These are phyloP conservation scores for Andrena chrysosceles DNA, from an alignment of 2,888 invertebrate genomes.

Conservation along the genomic window DNA sequence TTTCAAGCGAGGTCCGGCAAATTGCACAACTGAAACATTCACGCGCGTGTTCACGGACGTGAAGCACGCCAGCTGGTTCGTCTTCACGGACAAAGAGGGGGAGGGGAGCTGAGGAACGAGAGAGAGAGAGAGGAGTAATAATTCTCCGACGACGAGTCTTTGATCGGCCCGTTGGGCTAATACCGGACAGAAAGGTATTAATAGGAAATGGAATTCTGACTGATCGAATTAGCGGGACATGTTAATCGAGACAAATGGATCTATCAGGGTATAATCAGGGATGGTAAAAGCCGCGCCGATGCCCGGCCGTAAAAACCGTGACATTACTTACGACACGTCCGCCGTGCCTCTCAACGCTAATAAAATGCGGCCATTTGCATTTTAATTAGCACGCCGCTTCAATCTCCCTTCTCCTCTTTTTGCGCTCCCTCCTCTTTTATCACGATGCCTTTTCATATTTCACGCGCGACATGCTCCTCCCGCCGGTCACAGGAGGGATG, in stretches of 20 bases:
- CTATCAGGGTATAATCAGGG: conserved; percentile 58
- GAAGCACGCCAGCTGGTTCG: background rate
- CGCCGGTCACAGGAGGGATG: conserved; percentile 26
- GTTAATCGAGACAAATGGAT: conserved; percentile 64
- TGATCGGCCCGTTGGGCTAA: conserved; percentile 51
- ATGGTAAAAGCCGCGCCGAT: conserved; percentile 50
- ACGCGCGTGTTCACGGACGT: conserved; percentile 11
- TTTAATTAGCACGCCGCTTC: conserved; percentile 50
- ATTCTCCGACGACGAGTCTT: conserved; percentile 37
- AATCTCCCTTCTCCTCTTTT: conserved; percentile 16
- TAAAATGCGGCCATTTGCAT: conserved; percentile 58
- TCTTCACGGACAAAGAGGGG: conserved; percentile 29
- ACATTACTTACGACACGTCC: conserved; percentile 53
- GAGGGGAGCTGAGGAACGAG: conserved; percentile 15
- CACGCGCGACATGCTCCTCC: conserved; percentile 7
- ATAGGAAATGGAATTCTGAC: conserved; percentile 58
- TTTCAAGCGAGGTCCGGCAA: conserved; percentile 61
- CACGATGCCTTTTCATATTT: conserved; percentile 17
- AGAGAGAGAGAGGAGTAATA: conserved; percentile 26
- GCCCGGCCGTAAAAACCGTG: conserved; percentile 49
- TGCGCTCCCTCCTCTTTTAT: background rate
- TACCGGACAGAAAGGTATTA: conserved; percentile 47
- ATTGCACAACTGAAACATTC: conserved; percentile 69
- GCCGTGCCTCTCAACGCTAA: conserved; percentile 42
- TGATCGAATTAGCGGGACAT: conserved; percentile 59